Evolutionary conservation across 2,113 vertebrate genomes (phyloP), one percentile per base, ranked within the genome.

Genomic region (Junco hyemalis): DNA sequence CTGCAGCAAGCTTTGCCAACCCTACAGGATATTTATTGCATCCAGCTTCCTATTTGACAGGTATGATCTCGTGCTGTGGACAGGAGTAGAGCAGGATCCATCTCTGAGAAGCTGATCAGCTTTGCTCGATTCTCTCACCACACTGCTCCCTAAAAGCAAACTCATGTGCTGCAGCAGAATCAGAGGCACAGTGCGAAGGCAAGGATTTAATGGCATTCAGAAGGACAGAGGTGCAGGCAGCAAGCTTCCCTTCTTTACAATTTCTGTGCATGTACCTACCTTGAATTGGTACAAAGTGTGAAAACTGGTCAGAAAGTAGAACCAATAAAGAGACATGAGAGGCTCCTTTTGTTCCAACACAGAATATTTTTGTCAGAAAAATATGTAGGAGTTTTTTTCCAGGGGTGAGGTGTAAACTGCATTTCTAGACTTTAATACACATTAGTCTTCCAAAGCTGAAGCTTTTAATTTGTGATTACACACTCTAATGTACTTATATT

Each of bases 351-450:
- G n/a, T 86, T 90, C 24, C 35, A 77, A 11, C 15, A 60, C 23
- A 79, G 51, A 65, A 47, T 4, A 14, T 28, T 74, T 69, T 70
- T 28, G n/a, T 63, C 24, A 61, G 29, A 83, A 66, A 81, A 71
- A n/a, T 28, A 28, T 0, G 2, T 24, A 9, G 53, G 18, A 5
- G 2, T 33, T 45, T 42, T 47, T 65, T 8, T 1, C 7, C 4
- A 6, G 5, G 23, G 4, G 2, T n/a, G 35, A 64, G n/a, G 15
- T 51, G 28, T 69, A 64, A 71, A 45, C 8, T n/a, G 15, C 28
- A 35, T 61, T 84, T 65, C 24, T 47, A 66, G 10, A 15, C 35
- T 81, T 53, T 24, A 60, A 48, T 73, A 19, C 7, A 4, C 53
- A 21, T 6, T 35, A 8, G 3, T 51, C 14, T 81, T 80, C 56